Conservation (phyloP, 2,888 invertebrate species). For the Polydesmus complanatus region DNA sequence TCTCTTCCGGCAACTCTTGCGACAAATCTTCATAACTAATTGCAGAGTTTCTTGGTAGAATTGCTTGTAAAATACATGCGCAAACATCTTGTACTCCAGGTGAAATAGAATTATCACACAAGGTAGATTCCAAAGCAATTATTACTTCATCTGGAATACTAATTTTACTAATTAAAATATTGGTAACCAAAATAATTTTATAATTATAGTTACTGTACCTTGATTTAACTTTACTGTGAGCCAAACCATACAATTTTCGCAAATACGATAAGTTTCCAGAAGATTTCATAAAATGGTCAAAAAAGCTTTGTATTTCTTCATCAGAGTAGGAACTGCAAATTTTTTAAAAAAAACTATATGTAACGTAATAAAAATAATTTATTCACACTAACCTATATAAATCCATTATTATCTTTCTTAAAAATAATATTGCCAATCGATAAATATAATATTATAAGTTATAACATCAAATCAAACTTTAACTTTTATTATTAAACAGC, state of each 20-base stretch:
- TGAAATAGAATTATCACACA: slow-evolving; percentile 7
- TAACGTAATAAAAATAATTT: too few species aligned
- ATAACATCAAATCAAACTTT: too few species aligned
- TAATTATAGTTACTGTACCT: neutral
- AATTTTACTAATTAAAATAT: neutral
- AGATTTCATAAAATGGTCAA: neutral
- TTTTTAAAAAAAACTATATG: too few species aligned
- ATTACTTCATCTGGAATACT: slow-evolving; percentile 12
- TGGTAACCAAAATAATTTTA: neutral
- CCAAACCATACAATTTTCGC: neutral
- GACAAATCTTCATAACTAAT: slow-evolving; percentile 1
- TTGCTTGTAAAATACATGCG: neutral
- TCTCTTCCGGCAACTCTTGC: neutral
- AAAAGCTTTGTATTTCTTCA: neutral
- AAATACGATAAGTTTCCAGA: neutral
- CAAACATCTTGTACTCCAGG: neutral
- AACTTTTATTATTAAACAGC: too few species aligned
- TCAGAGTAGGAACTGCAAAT: neutral
- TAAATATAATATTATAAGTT: too few species aligned
- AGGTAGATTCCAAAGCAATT: slow-evolving; percentile 7
- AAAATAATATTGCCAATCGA: too few species aligned
- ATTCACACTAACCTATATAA: too few species aligned
- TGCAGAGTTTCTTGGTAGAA: neutral
- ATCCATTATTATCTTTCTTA: too few species aligned
- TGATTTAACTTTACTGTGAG: neutral